phyloP scores from a whole-genome alignment of 2,888 invertebrate genomes.

The Caenorhabditis angaria region DNA sequence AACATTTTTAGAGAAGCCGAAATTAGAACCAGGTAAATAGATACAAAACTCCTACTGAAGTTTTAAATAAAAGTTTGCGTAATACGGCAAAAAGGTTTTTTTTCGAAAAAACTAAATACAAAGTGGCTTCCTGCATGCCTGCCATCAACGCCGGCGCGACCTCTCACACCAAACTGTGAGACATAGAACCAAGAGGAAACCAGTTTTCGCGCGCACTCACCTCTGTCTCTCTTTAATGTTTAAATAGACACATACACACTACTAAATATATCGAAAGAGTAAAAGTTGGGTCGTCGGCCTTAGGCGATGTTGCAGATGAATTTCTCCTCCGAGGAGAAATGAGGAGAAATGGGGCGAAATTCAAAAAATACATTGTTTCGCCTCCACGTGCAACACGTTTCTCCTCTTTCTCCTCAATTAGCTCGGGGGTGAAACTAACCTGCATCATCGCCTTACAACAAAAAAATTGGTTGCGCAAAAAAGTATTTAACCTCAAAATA shows the following conservation, averaged over 20 bases:
- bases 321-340: background rate
- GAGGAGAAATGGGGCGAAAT: too few species aligned
- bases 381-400: too few species aligned
- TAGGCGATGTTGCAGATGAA: background rate
- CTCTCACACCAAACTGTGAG: slow-evolving; percentile 1
- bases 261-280: slow-evolving; percentile 2
- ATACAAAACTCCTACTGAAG: too few species aligned
- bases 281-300: background rate
- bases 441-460: too few species aligned
- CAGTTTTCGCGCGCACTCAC: background rate
- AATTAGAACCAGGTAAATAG: too few species aligned
- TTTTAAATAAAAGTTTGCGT: background rate
- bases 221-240: background rate
- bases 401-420: too few species aligned
- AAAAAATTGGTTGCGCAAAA: too few species aligned
- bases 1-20: too few species aligned
- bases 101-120: background rate
- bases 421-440: too few species aligned
- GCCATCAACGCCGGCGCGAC: background rate
- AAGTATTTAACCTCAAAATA: background rate
- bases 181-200: slow-evolving; percentile 2
- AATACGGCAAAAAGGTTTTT: background rate
- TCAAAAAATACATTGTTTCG: too few species aligned
- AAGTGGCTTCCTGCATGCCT: background rate
- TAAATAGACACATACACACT: slow-evolving; percentile 2